Conservation (phyloP, 2,113 vertebrate species). For the Cyphomyrus discorhynchus region DNA sequence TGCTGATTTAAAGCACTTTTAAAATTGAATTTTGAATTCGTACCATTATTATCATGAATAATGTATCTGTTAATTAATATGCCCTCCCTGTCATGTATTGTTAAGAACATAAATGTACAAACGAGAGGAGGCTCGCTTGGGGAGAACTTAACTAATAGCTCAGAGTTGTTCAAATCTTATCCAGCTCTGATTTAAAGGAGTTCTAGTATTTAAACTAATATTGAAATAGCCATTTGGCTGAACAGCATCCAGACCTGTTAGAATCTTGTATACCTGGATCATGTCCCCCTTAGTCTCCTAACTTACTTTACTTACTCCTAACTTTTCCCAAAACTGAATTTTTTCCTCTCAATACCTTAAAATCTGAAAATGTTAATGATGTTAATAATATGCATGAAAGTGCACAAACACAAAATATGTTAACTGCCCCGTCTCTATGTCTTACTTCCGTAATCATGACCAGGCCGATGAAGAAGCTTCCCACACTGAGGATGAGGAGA, state of each 20-base stretch:
- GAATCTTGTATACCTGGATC: too few relatives aligned
- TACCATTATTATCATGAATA: neutral
- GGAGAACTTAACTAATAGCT: too few relatives aligned
- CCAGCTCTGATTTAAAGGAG: too few relatives aligned
- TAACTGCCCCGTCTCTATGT: neutral
- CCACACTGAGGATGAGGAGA: conserved; percentile 53
- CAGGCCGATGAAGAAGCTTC: conserved; percentile 55
- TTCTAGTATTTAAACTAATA: too few relatives aligned
- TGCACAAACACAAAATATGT: neutral
- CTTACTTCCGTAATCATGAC: conserved; percentile 59
- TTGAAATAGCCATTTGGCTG: too few relatives aligned
- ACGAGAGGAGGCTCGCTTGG: too few relatives aligned
- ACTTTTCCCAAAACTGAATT: neutral
- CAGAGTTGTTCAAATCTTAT: too few relatives aligned
- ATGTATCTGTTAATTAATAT: neutral
- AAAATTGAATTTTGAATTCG: neutral
- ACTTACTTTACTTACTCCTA: neutral
- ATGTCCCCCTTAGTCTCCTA: neutral
- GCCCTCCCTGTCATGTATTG: neutral
- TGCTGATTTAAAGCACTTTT: neutral
- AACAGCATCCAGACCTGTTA: too few relatives aligned
- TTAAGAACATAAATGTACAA: neutral
- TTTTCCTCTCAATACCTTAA: neutral
- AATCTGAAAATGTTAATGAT: neutral
- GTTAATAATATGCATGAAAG: neutral